Evolutionary conservation across 1,140 invertebrate species (phyloP).

Genomic region (Chironomus striatipennis): DNA sequence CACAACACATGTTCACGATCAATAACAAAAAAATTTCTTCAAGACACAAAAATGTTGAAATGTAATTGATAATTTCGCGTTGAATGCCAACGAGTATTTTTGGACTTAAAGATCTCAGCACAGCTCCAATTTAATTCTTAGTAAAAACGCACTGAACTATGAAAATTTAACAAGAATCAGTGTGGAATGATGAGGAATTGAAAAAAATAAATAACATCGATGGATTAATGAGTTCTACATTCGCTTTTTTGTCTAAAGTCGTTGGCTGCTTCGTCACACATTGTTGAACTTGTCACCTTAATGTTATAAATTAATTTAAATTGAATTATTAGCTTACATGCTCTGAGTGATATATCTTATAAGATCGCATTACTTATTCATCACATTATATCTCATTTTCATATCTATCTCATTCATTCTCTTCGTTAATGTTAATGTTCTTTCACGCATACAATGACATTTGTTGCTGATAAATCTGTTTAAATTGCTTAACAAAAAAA

Average conservation of each 20-base stretch:
- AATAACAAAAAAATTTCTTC: conserved; percentile 15
- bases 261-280: neutral
- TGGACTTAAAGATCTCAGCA: too few species aligned
- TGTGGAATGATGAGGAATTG: neutral
- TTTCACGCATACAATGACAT: neutral
- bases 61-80: conserved; percentile 1
- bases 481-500: too few species aligned
- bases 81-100: neutral
- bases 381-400: neutral
- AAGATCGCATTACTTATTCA: conserved; percentile 8
- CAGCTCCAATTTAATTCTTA: conserved; percentile 7
- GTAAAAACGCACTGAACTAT: conserved; percentile 4
- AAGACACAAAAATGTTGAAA: neutral
- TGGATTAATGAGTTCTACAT: conserved; percentile 7
- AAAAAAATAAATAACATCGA: neutral
- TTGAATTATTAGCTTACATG: conserved; percentile 24
- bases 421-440: neutral
- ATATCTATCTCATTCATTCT: neutral
- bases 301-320: conserved; percentile 23
- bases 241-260: neutral
- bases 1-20: neutral
- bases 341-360: conserved; percentile 16
- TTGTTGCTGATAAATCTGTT: neutral
- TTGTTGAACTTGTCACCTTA: conserved; percentile 11
- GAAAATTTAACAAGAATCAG: neutral